Conservation (phyloP, 1,140 invertebrate genomes). For the Choristoneura fumiferana region DNA sequence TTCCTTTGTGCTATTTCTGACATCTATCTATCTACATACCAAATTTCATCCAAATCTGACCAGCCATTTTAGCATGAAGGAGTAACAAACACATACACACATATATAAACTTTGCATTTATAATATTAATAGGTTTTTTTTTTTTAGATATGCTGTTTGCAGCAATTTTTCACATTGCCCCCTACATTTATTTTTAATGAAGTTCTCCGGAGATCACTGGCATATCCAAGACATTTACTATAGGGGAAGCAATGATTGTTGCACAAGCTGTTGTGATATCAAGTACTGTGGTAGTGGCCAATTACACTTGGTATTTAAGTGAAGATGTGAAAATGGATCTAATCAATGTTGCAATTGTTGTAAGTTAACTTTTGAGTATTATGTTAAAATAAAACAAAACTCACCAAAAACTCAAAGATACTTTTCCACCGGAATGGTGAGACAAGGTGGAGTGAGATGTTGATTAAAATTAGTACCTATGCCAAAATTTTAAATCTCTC, state of each 20-base stretch:
- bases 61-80: too few species aligned
- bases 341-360: slow-evolving; percentile 48
- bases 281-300: slow-evolving; percentile 26
- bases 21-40: too few species aligned
- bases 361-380: slow-evolving; percentile 38
- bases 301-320: slow-evolving; percentile 29
- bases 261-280: slow-evolving; percentile 45
- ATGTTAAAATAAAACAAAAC: too few species aligned
- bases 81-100: too few species aligned
- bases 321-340: slow-evolving; percentile 42
- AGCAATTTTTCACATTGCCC: slow-evolving; percentile 33
- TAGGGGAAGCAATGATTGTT: slow-evolving; percentile 63
- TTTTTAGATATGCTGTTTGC: slow-evolving; percentile 52
- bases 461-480: too few species aligned
- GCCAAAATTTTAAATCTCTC: too few species aligned
- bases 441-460: too few species aligned
- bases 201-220: slow-evolving; percentile 38
- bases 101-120: too few species aligned
- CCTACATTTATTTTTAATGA: slow-evolving; percentile 37
- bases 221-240: slow-evolving; percentile 56
- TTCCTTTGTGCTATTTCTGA: too few species aligned
- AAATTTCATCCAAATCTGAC: too few species aligned
- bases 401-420: too few species aligned
- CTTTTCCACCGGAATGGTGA: too few species aligned
- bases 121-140: slow-evolving; percentile 17